These are phyloP conservation scores for Lepidonotus clava DNA, from an alignment of 2,888 invertebrate species.

Conservation along the genomic window DNA sequence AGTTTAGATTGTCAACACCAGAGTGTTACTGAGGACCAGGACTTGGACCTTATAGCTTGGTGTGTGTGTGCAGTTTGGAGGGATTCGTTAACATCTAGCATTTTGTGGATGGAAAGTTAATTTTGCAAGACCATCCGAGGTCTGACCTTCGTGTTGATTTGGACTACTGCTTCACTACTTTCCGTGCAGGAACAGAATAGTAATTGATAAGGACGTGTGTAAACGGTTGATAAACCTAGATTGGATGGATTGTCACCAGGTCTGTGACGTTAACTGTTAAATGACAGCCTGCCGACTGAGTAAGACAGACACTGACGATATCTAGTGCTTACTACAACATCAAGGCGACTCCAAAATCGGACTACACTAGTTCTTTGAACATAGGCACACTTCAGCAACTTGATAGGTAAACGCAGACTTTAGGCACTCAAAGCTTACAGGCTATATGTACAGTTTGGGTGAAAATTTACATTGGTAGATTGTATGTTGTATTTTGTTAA, in stretches of 20 bases:
- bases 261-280: too few relatives aligned
- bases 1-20: too few relatives aligned
- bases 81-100: neutral
- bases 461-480: neutral
- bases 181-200: neutral
- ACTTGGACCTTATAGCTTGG: too few relatives aligned
- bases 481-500: too few relatives aligned
- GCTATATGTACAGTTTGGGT: conserved; percentile 10
- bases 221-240: too few relatives aligned
- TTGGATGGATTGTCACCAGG: too few relatives aligned
- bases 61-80: neutral
- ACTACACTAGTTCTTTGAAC: too few relatives aligned
- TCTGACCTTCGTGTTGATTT: neutral
- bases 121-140: conserved; percentile 3
- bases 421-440: conserved; percentile 40
- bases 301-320: too few relatives aligned
- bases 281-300: too few relatives aligned
- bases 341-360: too few relatives aligned
- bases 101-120: conserved; percentile 27
- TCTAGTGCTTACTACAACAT: too few relatives aligned
- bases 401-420: neutral
- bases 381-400: conserved; percentile 38
- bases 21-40: too few relatives aligned
- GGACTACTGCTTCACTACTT: neutral
- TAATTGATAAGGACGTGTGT: neutral